phyloP scores from a whole-genome alignment of 2,797 vertebrate genomes.

The Muscicapa comitata region DNA sequence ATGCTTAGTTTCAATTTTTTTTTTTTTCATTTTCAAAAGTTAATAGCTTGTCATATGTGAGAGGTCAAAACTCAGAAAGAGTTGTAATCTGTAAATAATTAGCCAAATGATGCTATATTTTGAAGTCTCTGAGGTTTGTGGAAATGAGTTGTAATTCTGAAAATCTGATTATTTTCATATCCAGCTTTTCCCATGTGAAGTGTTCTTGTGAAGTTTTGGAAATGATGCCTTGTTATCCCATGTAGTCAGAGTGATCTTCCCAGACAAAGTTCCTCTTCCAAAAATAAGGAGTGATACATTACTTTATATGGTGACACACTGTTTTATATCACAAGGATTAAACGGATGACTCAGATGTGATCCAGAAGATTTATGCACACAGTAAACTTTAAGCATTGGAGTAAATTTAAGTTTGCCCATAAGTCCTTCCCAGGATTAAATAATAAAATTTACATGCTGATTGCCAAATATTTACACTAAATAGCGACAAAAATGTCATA shows the following conservation, averaged over 20 bases:
- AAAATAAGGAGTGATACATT: background rate
- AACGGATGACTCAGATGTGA: background rate
- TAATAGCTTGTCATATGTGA: background rate
- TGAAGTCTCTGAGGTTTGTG: background rate
- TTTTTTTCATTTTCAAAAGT: constrained; percentile 4
- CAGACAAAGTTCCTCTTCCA: background rate
- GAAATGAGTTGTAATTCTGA: background rate
- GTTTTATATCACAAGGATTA: background rate
- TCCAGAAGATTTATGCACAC: background rate
- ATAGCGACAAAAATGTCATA: background rate
- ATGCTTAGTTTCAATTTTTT: background rate
- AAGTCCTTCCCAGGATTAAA: background rate
- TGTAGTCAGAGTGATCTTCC: background rate
- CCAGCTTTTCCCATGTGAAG: background rate
- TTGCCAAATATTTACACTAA: background rate
- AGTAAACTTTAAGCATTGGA: background rate
- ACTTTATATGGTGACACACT: background rate
- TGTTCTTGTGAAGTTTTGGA: background rate
- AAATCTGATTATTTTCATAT: background rate
- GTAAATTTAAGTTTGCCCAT: background rate
- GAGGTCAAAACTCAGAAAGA: background rate
- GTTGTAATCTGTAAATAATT: constrained; percentile 12
- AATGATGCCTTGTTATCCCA: background rate
- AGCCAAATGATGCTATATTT: background rate
- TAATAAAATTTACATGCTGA: background rate